Evolutionary conservation across 1,140 invertebrate species (phyloP).

Genomic region (Drosophila hydei): DNA sequence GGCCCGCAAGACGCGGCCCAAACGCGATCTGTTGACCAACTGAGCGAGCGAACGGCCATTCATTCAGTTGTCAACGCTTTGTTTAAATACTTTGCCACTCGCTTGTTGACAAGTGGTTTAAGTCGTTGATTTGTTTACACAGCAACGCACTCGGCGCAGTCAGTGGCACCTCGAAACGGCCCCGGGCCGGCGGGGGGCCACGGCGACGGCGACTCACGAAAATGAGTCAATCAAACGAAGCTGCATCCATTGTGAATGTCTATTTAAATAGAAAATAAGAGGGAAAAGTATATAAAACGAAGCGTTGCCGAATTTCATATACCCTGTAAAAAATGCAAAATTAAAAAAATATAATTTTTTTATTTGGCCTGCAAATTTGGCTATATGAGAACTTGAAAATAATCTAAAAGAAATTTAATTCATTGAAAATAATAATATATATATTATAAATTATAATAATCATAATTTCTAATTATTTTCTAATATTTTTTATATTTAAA

Average conservation of each 20-base stretch:
- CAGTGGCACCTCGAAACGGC: constrained; percentile 16
- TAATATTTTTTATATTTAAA: no score
- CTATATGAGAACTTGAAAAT: no score
- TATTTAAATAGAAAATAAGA: constrained; percentile 54
- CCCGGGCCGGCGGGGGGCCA: background rate
- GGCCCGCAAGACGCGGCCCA: constrained; percentile 10
- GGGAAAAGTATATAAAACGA: background rate
- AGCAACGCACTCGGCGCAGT: constrained; percentile 37
- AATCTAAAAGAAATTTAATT: no score
- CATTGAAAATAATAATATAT: no score
- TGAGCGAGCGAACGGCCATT: constrained; percentile 62
- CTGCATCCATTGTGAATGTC: constrained; percentile 51
- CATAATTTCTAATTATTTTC: no score
- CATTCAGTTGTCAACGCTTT: constrained; percentile 80
- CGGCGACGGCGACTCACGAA: constrained; percentile 57
- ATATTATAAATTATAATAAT: no score
- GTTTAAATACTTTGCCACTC: constrained; percentile 82
- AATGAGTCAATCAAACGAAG: constrained; percentile 77
- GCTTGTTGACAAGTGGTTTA: constrained; percentile 81
- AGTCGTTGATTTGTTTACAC: constrained; percentile 81
- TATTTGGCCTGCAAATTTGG: no score
- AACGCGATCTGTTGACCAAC: constrained; percentile 30
- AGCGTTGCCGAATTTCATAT: constrained; percentile 3
- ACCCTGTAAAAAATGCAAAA: no score
- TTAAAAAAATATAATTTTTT: no score